Conservation (phyloP, 2,113 vertebrate genomes). For the Toxotes jaculatrix region DNA sequence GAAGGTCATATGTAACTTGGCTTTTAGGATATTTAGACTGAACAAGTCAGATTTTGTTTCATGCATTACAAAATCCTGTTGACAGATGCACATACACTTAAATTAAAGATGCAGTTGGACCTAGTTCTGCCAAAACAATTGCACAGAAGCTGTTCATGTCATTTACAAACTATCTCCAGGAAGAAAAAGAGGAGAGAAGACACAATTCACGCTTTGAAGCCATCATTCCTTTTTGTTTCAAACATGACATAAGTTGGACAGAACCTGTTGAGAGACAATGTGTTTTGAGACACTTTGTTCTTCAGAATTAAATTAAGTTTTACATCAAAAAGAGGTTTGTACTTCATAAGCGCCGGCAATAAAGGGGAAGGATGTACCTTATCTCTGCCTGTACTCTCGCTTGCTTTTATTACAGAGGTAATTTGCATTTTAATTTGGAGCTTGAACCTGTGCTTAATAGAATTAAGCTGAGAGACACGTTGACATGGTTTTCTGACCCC, state of each 20-base stretch:
- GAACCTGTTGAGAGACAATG: slow-evolving; percentile 68
- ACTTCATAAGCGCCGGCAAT: slow-evolving; percentile 74
- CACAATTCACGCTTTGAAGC: slow-evolving; percentile 57
- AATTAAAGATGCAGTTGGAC: not conserved
- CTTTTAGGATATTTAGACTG: not conserved
- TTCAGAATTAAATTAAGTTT: slow-evolving; percentile 79
- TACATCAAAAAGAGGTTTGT: slow-evolving; percentile 75
- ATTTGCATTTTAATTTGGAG: slow-evolving; percentile 89
- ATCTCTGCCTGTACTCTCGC: slow-evolving; percentile 78
- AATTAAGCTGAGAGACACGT: slow-evolving; percentile 82
- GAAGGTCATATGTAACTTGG: not conserved
- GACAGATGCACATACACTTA: not conserved
- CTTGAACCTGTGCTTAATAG: slow-evolving; percentile 85
- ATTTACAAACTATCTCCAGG: slow-evolving; percentile 32
- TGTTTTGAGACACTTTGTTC: slow-evolving; percentile 75
- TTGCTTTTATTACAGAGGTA: slow-evolving; percentile 79
- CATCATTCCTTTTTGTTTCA: slow-evolving; percentile 60
- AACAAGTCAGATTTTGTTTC: not conserved
- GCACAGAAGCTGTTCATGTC: slow-evolving; percentile 17
- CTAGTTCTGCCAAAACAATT: not conserved
- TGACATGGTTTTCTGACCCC: slow-evolving; percentile 80
- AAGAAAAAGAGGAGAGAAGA: slow-evolving; percentile 23
- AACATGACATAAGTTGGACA: slow-evolving; percentile 59
- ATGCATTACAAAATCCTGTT: slow-evolving; percentile 2
- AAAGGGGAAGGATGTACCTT: slow-evolving; percentile 79